Evolutionary conservation across 2,888 invertebrate genomes (phyloP).

Genomic region (Osmoderma eremita): DNA sequence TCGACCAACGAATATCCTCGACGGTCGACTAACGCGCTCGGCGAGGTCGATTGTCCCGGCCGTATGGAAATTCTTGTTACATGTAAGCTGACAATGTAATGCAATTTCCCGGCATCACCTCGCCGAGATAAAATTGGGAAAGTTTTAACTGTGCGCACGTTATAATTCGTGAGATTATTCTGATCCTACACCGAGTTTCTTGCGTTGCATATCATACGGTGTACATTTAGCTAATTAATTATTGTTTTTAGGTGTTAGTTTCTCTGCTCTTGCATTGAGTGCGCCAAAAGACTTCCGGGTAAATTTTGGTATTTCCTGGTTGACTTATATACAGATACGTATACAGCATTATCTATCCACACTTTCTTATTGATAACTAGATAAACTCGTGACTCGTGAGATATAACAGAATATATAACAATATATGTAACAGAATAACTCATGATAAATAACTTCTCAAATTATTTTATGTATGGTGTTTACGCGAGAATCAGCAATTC

Average conservation of each 20-base stretch:
- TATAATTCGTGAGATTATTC: conserved; percentile 26
- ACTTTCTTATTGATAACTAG: too few relatives aligned
- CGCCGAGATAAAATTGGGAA: conserved; percentile 29
- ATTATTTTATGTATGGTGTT: too few relatives aligned
- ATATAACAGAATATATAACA: too few relatives aligned
- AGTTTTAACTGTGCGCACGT: conserved; percentile 35
- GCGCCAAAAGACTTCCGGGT: background rate
- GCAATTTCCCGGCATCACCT: conserved; percentile 34
- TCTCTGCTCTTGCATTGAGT: background rate
- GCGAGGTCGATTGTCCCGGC: conserved; percentile 17
- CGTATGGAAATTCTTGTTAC: conserved; percentile 28
- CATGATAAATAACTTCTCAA: too few relatives aligned
- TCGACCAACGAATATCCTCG: conserved; percentile 16
- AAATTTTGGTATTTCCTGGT: too few relatives aligned
- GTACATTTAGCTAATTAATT: conserved; percentile 18
- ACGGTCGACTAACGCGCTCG: conserved; percentile 14
- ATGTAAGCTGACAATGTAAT: conserved; percentile 29
- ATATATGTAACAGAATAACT: too few relatives aligned
- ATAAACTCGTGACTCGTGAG: too few relatives aligned
- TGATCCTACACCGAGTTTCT: conserved; percentile 20
- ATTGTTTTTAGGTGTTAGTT: conserved; percentile 14
- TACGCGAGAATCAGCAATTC: too few relatives aligned
- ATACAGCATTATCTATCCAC: too few relatives aligned
- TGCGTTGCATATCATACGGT: conserved; percentile 9
- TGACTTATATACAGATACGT: too few relatives aligned